Evolutionary conservation across 53 echinoderm and acorn worm genomes (phyloP), one percentile per base, ranked within the genome.

Genomic region (Arbacia lixula): DNA sequence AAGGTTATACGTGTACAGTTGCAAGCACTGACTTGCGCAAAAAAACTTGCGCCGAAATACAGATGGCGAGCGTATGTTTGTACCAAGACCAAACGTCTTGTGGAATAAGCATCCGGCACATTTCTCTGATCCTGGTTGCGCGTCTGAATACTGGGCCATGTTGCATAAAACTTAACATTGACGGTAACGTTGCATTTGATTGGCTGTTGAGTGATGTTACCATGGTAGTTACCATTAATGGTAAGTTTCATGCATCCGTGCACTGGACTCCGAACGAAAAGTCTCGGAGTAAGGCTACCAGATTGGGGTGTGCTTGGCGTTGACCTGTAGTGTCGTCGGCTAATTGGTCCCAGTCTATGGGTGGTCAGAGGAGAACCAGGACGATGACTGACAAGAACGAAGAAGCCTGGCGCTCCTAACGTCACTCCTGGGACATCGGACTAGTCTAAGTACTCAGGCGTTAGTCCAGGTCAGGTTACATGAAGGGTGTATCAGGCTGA

Each of bases 271-370:
- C 36, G 2, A 20, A 22, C 38, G 36, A 37, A 36, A 66, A n/a
- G 10, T 50, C 19, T 50, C 50, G 12, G n/a, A n/a, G n/a, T n/a
- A n/a, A n/a, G n/a, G n/a, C n/a, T n/a, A n/a, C 21, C 36, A 36
- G 66, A 66, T 66, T 66, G 66, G 38, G 36, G 38, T 2, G 66
- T 66, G 66, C n/a, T 38, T 66, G 38, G 36, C 38, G 37, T 37
- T 66, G 66, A 66, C 66, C 66, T 66, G 12, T 66, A 37, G 21
- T 38, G 66, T 66, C 66, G 66, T 36, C 66, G 36, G 38, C 66
- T 66, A 66, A 66, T 66, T 66, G 66, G 66, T 66, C 66, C 2
- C 66, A 66, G 38, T 66, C 22, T 66, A 35, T 66, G 66, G 66
- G 66, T 66, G 66, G 66, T 66, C 66, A 66, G 22, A 21, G 10